phyloP scores from a whole-genome alignment of 2,797 vertebrate genomes.

The Artibeus jamaicensis region DNA sequence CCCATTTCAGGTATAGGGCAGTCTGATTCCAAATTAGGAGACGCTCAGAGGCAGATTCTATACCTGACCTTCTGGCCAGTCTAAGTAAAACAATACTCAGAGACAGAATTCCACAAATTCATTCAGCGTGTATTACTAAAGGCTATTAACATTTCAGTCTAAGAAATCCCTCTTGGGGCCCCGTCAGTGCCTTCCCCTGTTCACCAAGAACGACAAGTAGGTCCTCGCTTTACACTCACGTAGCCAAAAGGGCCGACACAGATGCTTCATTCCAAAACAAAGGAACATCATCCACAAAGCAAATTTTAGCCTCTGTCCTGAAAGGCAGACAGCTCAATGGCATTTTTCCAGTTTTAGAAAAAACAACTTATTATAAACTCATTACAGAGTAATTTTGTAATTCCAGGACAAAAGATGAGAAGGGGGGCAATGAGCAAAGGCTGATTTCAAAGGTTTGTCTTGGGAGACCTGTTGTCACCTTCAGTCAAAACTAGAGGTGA shows the following conservation, averaged over 20 bases:
- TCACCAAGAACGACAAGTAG: not conserved
- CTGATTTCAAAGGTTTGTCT: constrained; percentile 25
- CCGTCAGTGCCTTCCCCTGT: not conserved
- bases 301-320: not conserved
- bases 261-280: not conserved
- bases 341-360: constrained; percentile 42
- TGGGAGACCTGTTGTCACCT: constrained; percentile 7
- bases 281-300: not conserved
- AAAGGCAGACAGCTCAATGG: not conserved
- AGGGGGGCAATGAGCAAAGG: not conserved
- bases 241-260: not conserved
- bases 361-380: not conserved
- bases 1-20: not conserved
- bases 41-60: not conserved
- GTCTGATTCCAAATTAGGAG: constrained; percentile 54
- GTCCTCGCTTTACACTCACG: not conserved
- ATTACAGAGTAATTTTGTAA: constrained; percentile 27
- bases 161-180: not conserved
- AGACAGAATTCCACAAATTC: constrained; percentile 29
- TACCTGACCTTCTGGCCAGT: not conserved
- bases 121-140: constrained; percentile 19
- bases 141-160: not conserved
- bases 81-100: not conserved
- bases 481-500: constrained; percentile 45
- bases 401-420: constrained; percentile 14